Conservation (phyloP, 2,797 vertebrate genomes). For the Rhincodon typus region DNA sequence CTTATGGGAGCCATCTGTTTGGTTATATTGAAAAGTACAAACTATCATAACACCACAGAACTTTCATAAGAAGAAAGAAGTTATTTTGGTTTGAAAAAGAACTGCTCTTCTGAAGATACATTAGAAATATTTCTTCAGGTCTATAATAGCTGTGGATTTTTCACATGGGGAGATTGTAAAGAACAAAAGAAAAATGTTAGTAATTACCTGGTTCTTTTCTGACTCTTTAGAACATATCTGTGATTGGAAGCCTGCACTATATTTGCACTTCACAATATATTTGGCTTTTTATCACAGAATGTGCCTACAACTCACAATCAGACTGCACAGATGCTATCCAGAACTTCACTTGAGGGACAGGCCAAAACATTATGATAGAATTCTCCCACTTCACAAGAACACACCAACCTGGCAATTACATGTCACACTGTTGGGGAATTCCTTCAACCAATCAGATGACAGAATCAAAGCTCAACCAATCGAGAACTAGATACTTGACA, state of each 20-base stretch:
- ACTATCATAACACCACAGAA: neutral
- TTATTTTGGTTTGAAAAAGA: neutral
- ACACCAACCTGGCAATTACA: neutral
- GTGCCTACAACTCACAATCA: neutral
- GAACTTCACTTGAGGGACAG: neutral
- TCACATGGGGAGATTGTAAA: neutral
- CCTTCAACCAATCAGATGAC: neutral
- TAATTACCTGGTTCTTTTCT: neutral
- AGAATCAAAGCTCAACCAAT: neutral
- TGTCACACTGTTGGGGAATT: neutral
- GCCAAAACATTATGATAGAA: neutral
- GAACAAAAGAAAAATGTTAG: neutral
- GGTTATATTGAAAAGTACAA: neutral
- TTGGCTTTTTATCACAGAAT: neutral
- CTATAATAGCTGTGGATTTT: neutral
- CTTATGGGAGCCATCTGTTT: neutral
- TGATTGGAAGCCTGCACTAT: no score
- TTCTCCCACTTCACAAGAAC: neutral
- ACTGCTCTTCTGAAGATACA: neutral
- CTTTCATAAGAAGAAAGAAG: neutral
- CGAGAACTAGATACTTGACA: neutral
- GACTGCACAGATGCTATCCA: neutral
- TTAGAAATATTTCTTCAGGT: neutral
- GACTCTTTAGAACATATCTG: no score
- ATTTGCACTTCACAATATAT: no score